Evolutionary conservation across 2,888 invertebrate genomes (phyloP).

Genomic region (Helicoverpa assulta): DNA sequence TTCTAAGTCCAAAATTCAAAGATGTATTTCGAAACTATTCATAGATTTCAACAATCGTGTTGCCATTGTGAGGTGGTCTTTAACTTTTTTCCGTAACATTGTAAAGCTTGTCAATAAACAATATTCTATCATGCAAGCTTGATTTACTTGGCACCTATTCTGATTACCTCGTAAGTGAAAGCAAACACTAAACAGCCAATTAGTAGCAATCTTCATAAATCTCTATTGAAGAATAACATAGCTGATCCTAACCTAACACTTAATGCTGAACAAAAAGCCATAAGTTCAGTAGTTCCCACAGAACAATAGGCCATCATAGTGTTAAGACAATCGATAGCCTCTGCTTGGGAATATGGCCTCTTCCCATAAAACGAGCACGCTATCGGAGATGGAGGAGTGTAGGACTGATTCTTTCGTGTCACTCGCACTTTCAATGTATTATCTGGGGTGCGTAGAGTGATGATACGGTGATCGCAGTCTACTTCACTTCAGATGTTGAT

Average conservation of each 20-base stretch:
- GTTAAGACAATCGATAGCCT: conserved; percentile 50
- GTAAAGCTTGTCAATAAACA: not conserved
- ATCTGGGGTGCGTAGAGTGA: not conserved
- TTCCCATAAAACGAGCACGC: conserved; percentile 39
- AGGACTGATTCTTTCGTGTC: not conserved
- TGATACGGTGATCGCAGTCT: too few species aligned
- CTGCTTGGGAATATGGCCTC: conserved; percentile 39
- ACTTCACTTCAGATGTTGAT: too few species aligned
- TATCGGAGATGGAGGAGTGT: not conserved
- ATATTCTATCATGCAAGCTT: not conserved
- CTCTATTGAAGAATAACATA: conserved; percentile 14
- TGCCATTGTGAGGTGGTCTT: too few species aligned
- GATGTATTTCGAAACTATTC: too few species aligned
- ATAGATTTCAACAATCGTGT: too few species aligned
- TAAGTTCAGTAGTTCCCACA: conserved; percentile 44
- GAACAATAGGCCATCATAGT: conserved; percentile 37
- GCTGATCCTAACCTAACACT: conserved; percentile 33
- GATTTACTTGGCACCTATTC: not conserved
- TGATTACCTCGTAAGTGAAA: conserved; percentile 38
- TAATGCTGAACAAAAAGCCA: conserved; percentile 36
- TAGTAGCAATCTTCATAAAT: conserved; percentile 30
- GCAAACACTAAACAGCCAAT: conserved; percentile 33
- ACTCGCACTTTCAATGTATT: not conserved
- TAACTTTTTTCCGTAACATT: too few species aligned
- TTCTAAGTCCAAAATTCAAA: too few species aligned